phyloP scores from a whole-genome alignment of 2,797 vertebrate genomes.

The Tinamus major region DNA sequence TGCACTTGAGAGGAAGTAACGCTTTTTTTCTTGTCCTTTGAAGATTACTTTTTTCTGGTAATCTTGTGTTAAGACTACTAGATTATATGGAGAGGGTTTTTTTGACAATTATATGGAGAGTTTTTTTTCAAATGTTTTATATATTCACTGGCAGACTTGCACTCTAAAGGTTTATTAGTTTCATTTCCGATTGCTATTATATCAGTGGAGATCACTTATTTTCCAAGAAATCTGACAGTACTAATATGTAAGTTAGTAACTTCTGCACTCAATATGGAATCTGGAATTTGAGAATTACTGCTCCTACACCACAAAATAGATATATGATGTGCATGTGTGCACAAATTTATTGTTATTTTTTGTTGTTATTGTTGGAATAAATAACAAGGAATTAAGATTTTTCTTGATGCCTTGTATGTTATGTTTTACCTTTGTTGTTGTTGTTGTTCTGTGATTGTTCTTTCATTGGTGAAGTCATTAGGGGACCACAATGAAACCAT shows the following conservation, averaged over 20 bases:
- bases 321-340: background rate
- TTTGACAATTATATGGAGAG: background rate
- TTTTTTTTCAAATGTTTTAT: background rate
- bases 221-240: background rate
- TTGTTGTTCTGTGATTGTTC: slow-evolving; percentile 73
- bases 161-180: background rate
- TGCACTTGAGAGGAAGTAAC: background rate
- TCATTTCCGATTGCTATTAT: background rate
- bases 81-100: background rate
- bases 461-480: slow-evolving; percentile 86
- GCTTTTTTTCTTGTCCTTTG: background rate
- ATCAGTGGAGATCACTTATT: background rate
- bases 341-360: background rate
- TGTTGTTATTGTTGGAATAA: background rate
- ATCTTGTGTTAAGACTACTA: background rate
- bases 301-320: background rate
- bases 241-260: background rate
- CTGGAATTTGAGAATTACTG: background rate
- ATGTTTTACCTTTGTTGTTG: slow-evolving; percentile 78
- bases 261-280: background rate
- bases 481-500: slow-evolving; percentile 88
- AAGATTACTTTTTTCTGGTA: background rate
- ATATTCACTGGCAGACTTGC: background rate
- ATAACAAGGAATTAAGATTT: slow-evolving; percentile 36
- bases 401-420: slow-evolving; percentile 76